Evolutionary conservation across 2,888 invertebrate species (phyloP).

Genomic region (Anthophora plumipes): DNA sequence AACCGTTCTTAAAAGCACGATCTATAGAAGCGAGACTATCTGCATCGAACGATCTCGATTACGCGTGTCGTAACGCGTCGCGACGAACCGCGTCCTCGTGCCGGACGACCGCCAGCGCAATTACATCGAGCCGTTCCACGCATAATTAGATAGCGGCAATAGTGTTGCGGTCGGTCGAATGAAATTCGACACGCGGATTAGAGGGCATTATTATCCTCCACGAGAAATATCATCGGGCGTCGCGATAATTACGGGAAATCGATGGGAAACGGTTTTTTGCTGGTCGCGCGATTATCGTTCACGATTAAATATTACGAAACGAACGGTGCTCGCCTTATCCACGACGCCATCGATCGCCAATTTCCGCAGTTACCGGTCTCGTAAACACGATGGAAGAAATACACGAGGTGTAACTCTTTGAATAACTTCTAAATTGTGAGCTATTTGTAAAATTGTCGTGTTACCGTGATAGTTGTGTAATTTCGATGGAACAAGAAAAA

Average conservation of each 20-base stretch:
- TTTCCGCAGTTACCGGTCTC: constrained; percentile 26
- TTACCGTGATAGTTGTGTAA: too few relatives aligned
- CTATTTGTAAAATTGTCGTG: too few relatives aligned
- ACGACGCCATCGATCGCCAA: constrained; percentile 5
- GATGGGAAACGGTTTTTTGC: constrained; percentile 31
- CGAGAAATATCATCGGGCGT: constrained; percentile 36
- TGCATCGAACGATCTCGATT: constrained; percentile 2
- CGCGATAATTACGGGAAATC: constrained; percentile 54
- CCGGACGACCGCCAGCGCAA: constrained; percentile 27
- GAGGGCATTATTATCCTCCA: constrained; percentile 34
- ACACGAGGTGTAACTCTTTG: background rate
- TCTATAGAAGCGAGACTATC: background rate
- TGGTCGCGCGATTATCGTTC: constrained; percentile 8
- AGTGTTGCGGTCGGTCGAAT: constrained; percentile 36
- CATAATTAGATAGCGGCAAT: constrained; percentile 44
- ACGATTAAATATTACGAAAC: constrained; percentile 56
- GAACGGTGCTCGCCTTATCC: constrained; percentile 19
- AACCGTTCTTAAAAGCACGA: background rate
- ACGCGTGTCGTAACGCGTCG: constrained; percentile 31
- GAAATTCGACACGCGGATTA: constrained; percentile 52
- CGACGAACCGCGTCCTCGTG: constrained; percentile 2
- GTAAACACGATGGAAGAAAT: background rate
- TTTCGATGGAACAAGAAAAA: too few relatives aligned
- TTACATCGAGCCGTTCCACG: constrained; percentile 26
- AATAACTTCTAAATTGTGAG: too few relatives aligned